Conservation (phyloP, 2,797 vertebrate genomes). For the Dromococcyx pavoninus region DNA sequence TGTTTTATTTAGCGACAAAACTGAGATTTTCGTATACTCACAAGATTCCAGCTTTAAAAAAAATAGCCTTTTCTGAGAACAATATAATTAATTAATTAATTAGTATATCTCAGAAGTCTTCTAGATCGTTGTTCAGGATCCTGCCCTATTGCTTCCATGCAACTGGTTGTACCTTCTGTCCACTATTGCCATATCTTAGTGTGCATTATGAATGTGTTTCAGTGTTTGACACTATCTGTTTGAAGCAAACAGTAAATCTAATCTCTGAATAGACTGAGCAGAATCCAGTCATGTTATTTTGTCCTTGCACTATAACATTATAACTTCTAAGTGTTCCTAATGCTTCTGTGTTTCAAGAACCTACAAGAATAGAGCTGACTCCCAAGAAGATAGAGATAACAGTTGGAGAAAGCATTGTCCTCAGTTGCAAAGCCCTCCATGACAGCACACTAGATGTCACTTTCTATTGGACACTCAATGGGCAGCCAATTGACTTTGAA, state of each 20-base stretch:
- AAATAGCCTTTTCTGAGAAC: background rate
- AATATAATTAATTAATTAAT: background rate
- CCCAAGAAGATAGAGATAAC: conserved; percentile 91
- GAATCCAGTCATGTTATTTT: background rate
- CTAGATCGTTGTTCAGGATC: background rate
- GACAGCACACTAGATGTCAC: conserved; percentile 89
- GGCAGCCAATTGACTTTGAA: conserved; percentile 87
- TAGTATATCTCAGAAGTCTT: background rate
- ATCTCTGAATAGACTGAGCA: background rate
- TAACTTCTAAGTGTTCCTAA: background rate
- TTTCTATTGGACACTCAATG: conserved; percentile 92
- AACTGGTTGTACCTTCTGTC: background rate
- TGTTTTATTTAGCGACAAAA: background rate
- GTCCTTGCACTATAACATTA: background rate
- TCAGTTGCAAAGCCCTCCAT: conserved; percentile 92
- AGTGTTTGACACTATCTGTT: background rate
- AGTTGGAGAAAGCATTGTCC: conserved; percentile 94
- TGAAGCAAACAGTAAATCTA: background rate
- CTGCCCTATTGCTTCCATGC: background rate
- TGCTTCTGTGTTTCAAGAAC: conserved; percentile 77
- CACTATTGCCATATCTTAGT: background rate
- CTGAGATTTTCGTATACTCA: background rate
- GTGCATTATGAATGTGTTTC: background rate
- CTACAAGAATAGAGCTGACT: conserved; percentile 91
- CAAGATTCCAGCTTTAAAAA: background rate